Evolutionary conservation across 2,113 vertebrate genomes (phyloP), one percentile per base, ranked within the genome.

Genomic region (Channa maculata): DNA sequence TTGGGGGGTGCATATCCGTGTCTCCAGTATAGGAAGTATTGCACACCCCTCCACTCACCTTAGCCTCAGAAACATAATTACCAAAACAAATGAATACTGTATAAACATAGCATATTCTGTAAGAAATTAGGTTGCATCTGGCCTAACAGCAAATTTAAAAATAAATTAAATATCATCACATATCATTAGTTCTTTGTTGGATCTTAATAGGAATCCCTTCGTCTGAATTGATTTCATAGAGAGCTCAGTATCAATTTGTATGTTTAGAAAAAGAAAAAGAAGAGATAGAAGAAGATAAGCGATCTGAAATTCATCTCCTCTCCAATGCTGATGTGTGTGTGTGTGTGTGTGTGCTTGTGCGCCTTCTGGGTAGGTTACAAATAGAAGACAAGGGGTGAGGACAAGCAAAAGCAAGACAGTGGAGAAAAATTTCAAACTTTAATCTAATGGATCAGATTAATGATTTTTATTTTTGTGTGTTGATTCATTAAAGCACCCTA

Each of bases 321-420:
- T 69, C 41, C 44, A 76, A 57, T 52, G 55, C 12, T 55, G 44
- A 63, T 49, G 36, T 39, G 48, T 24, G 24, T 24, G 24, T 24
- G 24, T 24, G 24, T 24, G 24, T 24, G 24, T 24, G 24, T 24
- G 45, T 59, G 49, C 37, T 44, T 33, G 37, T n/a, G 33, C 1
- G 51, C 85, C 89, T 85, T 81, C 74, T 82, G 85, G 87, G 86
- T 80, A 88, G 84, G 86, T 91, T 88, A 87, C 43, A 49, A 73
- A 45, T 12, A 65, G 59, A 75, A 61, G 60, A 72, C 49, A 13
- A 60, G 51, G 77, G 68, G 39, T 51, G 54, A 77, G 75, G 62
- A 79, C 49, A 50, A 24, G 24, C 24, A 24, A 67, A 59, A 65
- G 66, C 60, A 45, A 74, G 52, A 49, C 8, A 41, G 5, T 34